Evolutionary conservation across 2,113 vertebrate genomes (phyloP), one percentile per base, ranked within the genome.

Genomic region (Phylloscopus trochilus): DNA sequence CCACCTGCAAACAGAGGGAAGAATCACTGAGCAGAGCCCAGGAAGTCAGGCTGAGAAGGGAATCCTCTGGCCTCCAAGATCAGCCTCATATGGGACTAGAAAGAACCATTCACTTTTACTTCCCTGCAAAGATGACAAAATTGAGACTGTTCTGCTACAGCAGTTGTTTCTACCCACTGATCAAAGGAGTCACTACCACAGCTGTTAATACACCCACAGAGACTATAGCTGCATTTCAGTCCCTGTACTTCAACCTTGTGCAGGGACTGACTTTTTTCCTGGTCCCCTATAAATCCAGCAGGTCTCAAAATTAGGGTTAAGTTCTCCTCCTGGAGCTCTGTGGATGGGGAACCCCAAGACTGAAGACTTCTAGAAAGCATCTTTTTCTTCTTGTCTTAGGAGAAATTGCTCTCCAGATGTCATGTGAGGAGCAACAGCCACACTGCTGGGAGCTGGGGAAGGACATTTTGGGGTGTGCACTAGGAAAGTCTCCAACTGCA

Each of bases 171-270:
- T 56, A 51, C 13, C 41, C 51, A 33, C 30, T 43, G 39, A 77
- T 24, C 43, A 49, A 41, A 91, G 47, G 28, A 27, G 31, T 67
- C 31, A 15, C 26, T 46, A 21, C 35, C 28, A 23, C 2, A 4
- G 27, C 74, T 72, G 21, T 5, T 51, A 44, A 41, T 27, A 43
- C 4, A 8, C n/a, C 9, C 31, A 11, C 3, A 51, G n/a, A 28
- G 51, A 64, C n/a, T 11, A 13, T 1, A 44, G 43, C 19, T 1
- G 5, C 1, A 1, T 51, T 41, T 26, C 47, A 49, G n/a, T 15
- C 52, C 47, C 58, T 15, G 16, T 24, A 30, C 43, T 72, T 72
- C 58, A 80, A 10, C 16, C 52, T 14, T 83, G 53, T 30, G n/a
- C 47, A 43, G 43, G 3, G 10, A 31, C 66, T 27, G 33, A 31